Conservation (phyloP, 2,888 invertebrate genomes). For the Acrobeloides nanus region DNA sequence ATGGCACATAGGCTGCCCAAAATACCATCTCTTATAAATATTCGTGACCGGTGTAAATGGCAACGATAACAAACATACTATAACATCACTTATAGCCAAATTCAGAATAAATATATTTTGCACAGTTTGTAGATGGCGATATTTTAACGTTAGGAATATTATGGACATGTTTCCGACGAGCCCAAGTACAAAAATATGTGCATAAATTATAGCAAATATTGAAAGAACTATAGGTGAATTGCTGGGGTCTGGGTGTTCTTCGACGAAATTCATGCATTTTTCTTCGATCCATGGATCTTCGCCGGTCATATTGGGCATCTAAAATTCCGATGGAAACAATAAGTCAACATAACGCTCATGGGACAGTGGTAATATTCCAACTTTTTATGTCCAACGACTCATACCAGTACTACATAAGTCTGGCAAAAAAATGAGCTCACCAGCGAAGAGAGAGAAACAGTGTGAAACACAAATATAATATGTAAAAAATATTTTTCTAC, state of each 20-base stretch:
- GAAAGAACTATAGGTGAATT: conserved; percentile 35
- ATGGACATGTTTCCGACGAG: conserved; percentile 44
- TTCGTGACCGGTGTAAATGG: conserved; percentile 91
- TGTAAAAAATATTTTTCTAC: too few relatives aligned
- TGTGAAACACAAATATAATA: too few relatives aligned
- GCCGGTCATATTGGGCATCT: too few relatives aligned
- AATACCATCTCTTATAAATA: conserved; percentile 80
- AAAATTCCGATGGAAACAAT: too few relatives aligned
- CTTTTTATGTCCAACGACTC: too few relatives aligned
- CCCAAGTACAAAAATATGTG: conserved; percentile 50
- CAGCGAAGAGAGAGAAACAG: too few relatives aligned
- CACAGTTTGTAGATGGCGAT: conserved; percentile 31
- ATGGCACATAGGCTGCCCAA: conserved; percentile 80
- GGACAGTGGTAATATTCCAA: too few relatives aligned
- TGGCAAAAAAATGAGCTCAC: too few relatives aligned
- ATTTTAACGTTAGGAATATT: conserved; percentile 28
- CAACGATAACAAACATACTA: conserved; percentile 82
- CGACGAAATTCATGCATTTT: too few relatives aligned
- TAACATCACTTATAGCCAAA: conserved; percentile 82
- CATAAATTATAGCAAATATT: conserved; percentile 39
- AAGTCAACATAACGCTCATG: too few relatives aligned
- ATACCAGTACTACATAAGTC: too few relatives aligned
- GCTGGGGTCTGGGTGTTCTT: conserved; percentile 43
- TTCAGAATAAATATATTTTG: conserved; percentile 87
- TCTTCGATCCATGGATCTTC: too few relatives aligned